Evolutionary conservation across 2,113 vertebrate genomes (phyloP), one percentile per base, ranked within the genome.

Genomic region (Chiloscyllium plagiosum): DNA sequence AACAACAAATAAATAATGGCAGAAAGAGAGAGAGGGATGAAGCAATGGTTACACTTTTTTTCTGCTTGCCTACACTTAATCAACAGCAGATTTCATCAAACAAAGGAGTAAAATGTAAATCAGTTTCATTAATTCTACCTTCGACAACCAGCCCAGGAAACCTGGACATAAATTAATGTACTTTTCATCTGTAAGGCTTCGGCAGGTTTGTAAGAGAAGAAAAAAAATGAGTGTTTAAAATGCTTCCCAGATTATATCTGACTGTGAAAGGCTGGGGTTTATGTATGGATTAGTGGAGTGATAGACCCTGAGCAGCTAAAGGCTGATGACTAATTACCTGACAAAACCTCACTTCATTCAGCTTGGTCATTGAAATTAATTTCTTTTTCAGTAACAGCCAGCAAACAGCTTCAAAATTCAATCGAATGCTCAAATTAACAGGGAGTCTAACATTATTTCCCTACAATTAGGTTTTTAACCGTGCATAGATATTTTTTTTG

Each of bases 241-340:
- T 96, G 97, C 97, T 97, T 96, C 22, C 97, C 97, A 97, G 97
- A 98, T 98, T 97, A 97, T 97, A 96, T 97, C 97, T 97, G 97
- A 98, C 98, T 97, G 97, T 97, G 70, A 87, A 97, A 97, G 97
- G 97, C 97, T 97, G 96, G 96, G 98, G 97, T 98, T 98, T 98
- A 97, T 97, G 98, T 99, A 98, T 99, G 98, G 98, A 99, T 99
- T 99, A 98, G 97, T 97, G 97, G 97, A 76, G 97, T 98, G 98
- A 99, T 98, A 97, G 98, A 97, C 97, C 97, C 96, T 98, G 98
- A 99, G 98, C 98, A 98, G 98, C 98, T 97, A 97, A 98, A 98
- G 98, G 98, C 96, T 97, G 97, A 98, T 98, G 98, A 99, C 98
- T 99, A 99, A 99, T 99, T 98, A 98, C 98, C 99, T 99, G 99